Evolutionary conservation across 2,888 invertebrate species (phyloP), one percentile per base, ranked within the genome.

Genomic region (Leucania comma): DNA sequence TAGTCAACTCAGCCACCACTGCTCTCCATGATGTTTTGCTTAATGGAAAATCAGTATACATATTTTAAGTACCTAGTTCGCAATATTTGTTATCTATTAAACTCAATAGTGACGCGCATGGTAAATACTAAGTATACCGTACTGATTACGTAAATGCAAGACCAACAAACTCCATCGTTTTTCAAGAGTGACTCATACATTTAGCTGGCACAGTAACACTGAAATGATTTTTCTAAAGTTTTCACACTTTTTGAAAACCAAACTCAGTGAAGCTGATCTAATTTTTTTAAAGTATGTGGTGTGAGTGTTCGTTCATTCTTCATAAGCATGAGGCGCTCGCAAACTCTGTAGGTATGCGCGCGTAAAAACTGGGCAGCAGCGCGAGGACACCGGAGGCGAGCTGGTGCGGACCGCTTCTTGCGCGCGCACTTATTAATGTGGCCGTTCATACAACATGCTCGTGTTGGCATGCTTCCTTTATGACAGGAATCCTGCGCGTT

Each of bases 301-400:
- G 53, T 66, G 51, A 59, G 56, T 73, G 63, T 80, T 54, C 32
- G 63, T 80, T 57, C 24, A 61, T 72, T 29, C 26, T 57, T 66
- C 64, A 71, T 72, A 82, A 51, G n/a, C 56, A 75, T 59, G 68
- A 62, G 54, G 67, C 48, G 29, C 70, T 56, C 64, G 61, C 77
- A 58, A 82, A 72, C 69, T 74, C 72, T 78, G 79, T 73, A 80
- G 83, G 80, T 72, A 89, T 87, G 86, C 79, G 70, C 56, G 42
- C 24, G 61, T 83, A 90, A 90, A 90, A 90, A 90, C 83, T 85
- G 60, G 87, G 73, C 85, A 85, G 85, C 78, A 86, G 75, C 82
- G 65, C 77, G 77, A 78, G 78, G 79, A 84, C 70, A 84, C 78
- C 83, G 71, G 76, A 78, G 81, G 50, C 57, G 66, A 69, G 51